Evolutionary conservation across 2,113 vertebrate genomes (phyloP), one percentile per base, ranked within the genome.

Genomic region (Prinia subflava): DNA sequence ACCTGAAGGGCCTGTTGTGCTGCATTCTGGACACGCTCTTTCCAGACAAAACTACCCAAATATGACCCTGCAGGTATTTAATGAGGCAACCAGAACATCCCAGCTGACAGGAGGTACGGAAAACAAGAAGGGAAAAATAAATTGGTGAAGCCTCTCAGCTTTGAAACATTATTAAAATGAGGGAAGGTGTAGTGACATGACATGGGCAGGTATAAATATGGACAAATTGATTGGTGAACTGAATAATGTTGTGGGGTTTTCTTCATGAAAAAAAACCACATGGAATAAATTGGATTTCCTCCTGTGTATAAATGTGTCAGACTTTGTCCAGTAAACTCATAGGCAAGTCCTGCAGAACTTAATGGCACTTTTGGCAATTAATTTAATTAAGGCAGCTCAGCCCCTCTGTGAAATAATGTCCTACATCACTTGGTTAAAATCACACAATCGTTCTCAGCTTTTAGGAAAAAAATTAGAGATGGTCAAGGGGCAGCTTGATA

Each of bases 21-120:
- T 94, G 46, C 88, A 96, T 95, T 97, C 88, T 97, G 76, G 89
- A 95, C 88, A 95, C 30, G 13, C 59, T 95, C 70, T 96, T 96
- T 96, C 70, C 94, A 95, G 90, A 96, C 74, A 96, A 95, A 97
- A 96, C 67, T 90, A 90, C 75, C 76, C 71, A 97, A 97, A 97
- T 91, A 92, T 93, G 73, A 96, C 84, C 90, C 75, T 87, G 83
- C 69, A 96, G 91, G 62, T 94, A 96, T 93, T 94, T 86, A 69
- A 57, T 78, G 68, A 84, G 82, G 83, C 83, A 97, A 83, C 22
- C 46, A 92, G 89, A 87, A 86, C 70, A 94, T 91, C 94, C 79
- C 89, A 68, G 19, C 82, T 75, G 47, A 70, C 30, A 24, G 6
- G 16, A 68, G 83, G 15, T 83, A 87, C 77, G 83, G 83, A 71